Evolutionary conservation across 1,140 invertebrate genomes (phyloP).

Genomic region (Aphelinus atriplicis): DNA sequence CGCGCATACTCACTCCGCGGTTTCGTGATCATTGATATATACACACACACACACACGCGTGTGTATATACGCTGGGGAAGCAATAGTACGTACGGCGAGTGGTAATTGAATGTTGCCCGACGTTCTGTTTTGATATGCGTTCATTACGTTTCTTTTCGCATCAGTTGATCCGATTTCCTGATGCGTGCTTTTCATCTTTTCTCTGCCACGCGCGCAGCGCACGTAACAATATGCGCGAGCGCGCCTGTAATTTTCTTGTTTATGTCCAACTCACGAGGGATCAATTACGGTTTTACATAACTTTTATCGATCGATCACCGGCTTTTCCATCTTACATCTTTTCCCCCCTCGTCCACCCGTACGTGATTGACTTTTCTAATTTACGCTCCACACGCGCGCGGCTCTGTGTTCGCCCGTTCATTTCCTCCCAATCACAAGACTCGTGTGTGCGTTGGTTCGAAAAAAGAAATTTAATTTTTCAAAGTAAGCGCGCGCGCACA

Average conservation of each 20-base stretch:
- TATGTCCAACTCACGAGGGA: constrained; percentile 27
- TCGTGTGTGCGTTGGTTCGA: background rate
- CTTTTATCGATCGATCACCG: constrained; percentile 29
- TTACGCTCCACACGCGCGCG: background rate
- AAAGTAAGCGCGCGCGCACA: no score
- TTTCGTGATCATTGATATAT: no score
- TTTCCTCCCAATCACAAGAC: background rate
- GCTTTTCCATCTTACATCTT: constrained; percentile 27
- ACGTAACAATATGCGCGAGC: constrained; percentile 14
- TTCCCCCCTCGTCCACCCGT: background rate
- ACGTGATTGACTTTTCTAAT: constrained; percentile 32
- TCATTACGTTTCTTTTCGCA: constrained; percentile 8
- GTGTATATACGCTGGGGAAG: no score
- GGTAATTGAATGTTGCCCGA: constrained; percentile 23
- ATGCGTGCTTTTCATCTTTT: constrained; percentile 24
- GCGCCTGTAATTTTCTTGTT: constrained; percentile 5
- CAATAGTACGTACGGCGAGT: background rate
- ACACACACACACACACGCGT: no score
- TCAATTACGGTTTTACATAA: constrained; percentile 40
- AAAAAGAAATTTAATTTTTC: background rate
- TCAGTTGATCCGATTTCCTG: constrained; percentile 22
- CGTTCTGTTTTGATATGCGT: constrained; percentile 4
- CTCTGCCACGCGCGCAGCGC: background rate
- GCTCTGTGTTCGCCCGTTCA: no score
- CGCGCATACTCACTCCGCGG: no score